Conservation (phyloP, 2,888 invertebrate species). For the Leistus spinibarbis region DNA sequence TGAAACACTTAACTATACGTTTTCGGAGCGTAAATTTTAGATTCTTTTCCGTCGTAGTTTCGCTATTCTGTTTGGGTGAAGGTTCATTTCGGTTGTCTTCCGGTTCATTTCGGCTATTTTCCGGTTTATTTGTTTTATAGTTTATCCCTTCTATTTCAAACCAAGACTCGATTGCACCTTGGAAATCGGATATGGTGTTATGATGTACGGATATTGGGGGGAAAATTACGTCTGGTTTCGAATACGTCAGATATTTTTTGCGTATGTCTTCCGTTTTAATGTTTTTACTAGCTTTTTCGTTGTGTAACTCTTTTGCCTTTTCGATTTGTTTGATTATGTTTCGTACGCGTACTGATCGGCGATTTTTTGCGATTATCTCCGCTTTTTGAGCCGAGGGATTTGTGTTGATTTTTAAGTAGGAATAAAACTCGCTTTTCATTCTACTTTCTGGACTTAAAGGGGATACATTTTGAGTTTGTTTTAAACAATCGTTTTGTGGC, state of each 20-base stretch:
- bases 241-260: conserved; percentile 30
- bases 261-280: conserved; percentile 12
- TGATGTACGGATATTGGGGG: conserved; percentile 2
- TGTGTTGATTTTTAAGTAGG: conserved; percentile 53
- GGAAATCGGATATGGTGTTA: conserved; percentile 22
- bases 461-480: not conserved
- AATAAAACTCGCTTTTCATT: conserved; percentile 53
- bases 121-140: not conserved
- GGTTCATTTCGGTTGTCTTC: not conserved
- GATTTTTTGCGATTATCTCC: conserved; percentile 48
- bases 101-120: conserved; percentile 10
- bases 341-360: conserved; percentile 53
- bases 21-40: not conserved
- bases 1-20: not conserved
- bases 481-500: not conserved
- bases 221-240: conserved; percentile 19
- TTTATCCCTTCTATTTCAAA: conserved; percentile 5
- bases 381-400: conserved; percentile 51
- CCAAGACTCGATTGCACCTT: conserved; percentile 9
- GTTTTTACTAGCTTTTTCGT: not conserved
- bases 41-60: not conserved
- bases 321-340: conserved; percentile 49
- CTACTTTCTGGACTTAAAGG: conserved; percentile 51
- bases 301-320: conserved; percentile 41
- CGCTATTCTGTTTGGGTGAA: conserved; percentile 1